Base-by-base conservation (phyloP, 1,140 invertebrate species). In the Listronotus bonariensis region DNA sequence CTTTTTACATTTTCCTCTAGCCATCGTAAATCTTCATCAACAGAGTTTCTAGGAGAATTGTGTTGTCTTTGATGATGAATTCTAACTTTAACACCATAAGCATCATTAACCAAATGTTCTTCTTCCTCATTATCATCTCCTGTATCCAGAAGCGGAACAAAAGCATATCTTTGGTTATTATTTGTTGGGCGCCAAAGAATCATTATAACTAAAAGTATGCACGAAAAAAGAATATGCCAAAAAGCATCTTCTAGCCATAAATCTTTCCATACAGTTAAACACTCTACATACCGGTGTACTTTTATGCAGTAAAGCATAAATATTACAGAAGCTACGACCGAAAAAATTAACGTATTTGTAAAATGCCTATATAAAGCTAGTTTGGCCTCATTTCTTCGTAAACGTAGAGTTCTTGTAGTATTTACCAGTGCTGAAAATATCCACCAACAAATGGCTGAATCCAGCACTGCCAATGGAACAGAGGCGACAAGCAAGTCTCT, bases 161-260 rank as follows among this genome's bases (percentile, higher is more conserved):
- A 97, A 3, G 95, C 94, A 82, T 96, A 97, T 74, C 93, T 85
- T 80, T 97, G 95, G 81, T 97, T 97, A 77, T 97, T 97, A 75
- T 92, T 93, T 3, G 93, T 93, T 5, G 95, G 95, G 68, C 95
- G 80, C 94, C 94, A 97, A 34, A 97, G 83, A 65, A 97, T 86
- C 91, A 97, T 97, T 66, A 97, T 97, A 11, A 94, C 92, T 38
- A 93, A 79, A 17, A 97, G 82, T 58, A 97, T 86, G 45, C 90
- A 83, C 15, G 91, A 93, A 79, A 97, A 97, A 15, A 96, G 80
- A 17, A 97, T 84, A 78, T 95, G 93, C 95, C 95, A 97, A 78
- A 92, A 97, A 3, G 92, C 95, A 64, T 95, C 92, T 80, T 97
- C 93, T 62, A 97, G 77, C 92, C 92, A 95, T 55, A 96, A 81